Base-by-base conservation (phyloP, 2,888 invertebrate genomes). In the Trypoxylon attenuatum region DNA sequence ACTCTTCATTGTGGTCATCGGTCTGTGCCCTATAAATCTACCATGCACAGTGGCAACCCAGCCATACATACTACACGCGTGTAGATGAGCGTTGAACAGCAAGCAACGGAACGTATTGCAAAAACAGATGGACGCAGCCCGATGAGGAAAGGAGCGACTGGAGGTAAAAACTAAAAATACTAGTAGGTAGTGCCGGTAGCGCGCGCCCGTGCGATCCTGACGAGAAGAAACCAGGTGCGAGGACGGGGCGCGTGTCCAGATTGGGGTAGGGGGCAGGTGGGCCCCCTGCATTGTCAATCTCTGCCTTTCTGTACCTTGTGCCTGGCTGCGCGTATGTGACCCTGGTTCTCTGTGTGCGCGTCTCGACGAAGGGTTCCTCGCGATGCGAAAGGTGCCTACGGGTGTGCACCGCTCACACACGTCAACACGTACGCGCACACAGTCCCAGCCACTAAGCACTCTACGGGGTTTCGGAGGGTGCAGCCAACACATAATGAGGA, bases 241-340 rank as follows among this genome's bases (percentile, higher is more conserved):
- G 68, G 71, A 72, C 76, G 72, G 81, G 85, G 84, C 84, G 85
- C 86, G 86, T 85, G 86, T 85, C 85, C 81, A 81, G 78, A 77
- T 76, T 82, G 77, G 76, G 81, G 82, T 74, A 78, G 82, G 82
- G 84, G 85, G 86, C 86, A 86, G 86, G 86, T 85, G 86, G 84
- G 85, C 85, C 84, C 86, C 84, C 86, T 82, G 86, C 83, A 85
- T 86, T 85, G 85, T 86, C 85, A 86, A 86, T 87, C 86, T 86
- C 84, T 80, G 82, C 81, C 79, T 82, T 81, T 82, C 80, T 81
- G 73, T 79, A 76, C 73, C 70, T 64, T 70, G 73, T 79, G 79
- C 74, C 57, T 60, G 53, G 51, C 52, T 21, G 8, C 6, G 25
- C 8, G 64, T 67, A 61, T 73, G 65, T 63, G 61, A 51, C 54